Base-by-base conservation (phyloP, 2,113 vertebrate species). In the Nanorana parkeri region DNA sequence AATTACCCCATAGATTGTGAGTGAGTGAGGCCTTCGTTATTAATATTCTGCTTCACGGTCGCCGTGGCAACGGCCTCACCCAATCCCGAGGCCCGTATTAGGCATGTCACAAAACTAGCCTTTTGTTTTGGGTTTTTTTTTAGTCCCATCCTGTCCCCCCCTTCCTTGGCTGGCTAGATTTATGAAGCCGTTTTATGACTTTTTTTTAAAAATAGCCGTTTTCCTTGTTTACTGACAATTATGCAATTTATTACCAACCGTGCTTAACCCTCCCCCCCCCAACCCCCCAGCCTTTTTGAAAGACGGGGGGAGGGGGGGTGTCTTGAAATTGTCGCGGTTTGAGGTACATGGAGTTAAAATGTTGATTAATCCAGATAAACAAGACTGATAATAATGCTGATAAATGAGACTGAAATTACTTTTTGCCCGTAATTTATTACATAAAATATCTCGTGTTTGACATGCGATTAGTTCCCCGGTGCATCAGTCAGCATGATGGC, bases 391-490 rank as follows among this genome's bases (percentile, higher is more conserved):
- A 94, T 95, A 95, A 95, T 94, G 94, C 93, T 95, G 93, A 95
- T 95, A 94, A 94, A 94, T 95, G 92, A 94, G 93, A 93, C 92
- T 90, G 92, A 92, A 94, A 95, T 94, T 93, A 94, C 93, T 94
- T 92, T 93, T 93, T 91, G 93, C 67, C 89, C 84, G 94, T 94
- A 95, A 95, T 95, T 95, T 94, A 94, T 94, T 95, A 94, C 93
- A 92, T 93, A 92, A 95, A 94, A 94, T 95, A 94, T 95, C 93
- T 94, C 93, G 95, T 95, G 94, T 95, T 94, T 95, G 94, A 94
- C 93, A 93, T 90, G 90, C 88, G 94, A 95, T 95, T 94, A 95
- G 93, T 95, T 93, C 92, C 91, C 92, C 85, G 92, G 92, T 92
- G 91, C 93, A 94, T 94, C 94, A 92, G 90, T 95, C 92, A 94